Evolutionary conservation across 2,113 vertebrate species (phyloP), one percentile per base, ranked within the genome.

Genomic region (Lepus americanus): DNA sequence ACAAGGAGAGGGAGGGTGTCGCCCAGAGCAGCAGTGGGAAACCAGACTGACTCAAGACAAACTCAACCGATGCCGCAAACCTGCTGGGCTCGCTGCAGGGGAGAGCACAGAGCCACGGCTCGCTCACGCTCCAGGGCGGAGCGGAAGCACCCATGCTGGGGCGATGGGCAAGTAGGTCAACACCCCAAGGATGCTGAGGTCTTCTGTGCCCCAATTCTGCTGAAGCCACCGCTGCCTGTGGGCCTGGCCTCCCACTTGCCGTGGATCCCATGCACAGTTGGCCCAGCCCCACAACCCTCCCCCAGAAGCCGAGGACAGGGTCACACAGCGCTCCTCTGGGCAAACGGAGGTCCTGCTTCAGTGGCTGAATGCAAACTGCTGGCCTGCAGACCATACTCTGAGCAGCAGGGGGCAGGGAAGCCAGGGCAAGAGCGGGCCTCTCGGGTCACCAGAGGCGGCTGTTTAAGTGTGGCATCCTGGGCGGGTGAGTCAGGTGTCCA

Each of bases 61-160:
- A 67, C 39, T 23, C 44, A 20, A 9, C 2, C 0, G 0, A 31
- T 6, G 20, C 67, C 25, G 49, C 1, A 61, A 16, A 73, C 29
- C 16, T 1, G 3, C 23, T 2, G 51, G n/a, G 76, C 53, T 83
- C 27, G 27, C 23, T 14, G 8, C n/a, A 33, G 29, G 4, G 14
- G 59, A 59, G 9, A 13, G n/a, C n/a, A 20, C n/a, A 14, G 77
- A 64, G 44, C 13, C 19, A 31, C 51, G 49, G 81, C 33, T 74
- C 14, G 55, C 67, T 19, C 9, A 36, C 16, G 81, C 51, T 14
- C n/a, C 0, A 69, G 69, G 5, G 63, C 0, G 2, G 7, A 27
- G 11, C 2, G 11, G 70, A 55, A 59, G 69, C 29, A n/a, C 9
- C 27, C 10, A 3, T 0, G 2, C 12, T 12, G 51, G 39, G 31